These are phyloP conservation scores for Rousettus madagascariensis DNA, from an alignment of 2,797 vertebrate genomes.

Conservation along the genomic window DNA sequence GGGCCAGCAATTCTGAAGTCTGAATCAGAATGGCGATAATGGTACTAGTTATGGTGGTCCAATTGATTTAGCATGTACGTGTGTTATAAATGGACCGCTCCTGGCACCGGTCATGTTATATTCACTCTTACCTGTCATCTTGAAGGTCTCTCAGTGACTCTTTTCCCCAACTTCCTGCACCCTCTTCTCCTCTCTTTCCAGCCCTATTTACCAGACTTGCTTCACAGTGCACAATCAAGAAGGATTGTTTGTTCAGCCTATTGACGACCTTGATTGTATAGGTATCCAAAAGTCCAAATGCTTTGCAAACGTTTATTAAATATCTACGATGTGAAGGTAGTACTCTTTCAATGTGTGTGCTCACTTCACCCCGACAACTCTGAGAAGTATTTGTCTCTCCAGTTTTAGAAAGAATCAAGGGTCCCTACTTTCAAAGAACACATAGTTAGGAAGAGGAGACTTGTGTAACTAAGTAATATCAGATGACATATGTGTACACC, in stretches of 20 bases:
- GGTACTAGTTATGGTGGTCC: not conserved
- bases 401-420: not conserved
- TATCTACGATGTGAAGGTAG: not conserved
- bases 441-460: not conserved
- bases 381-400: not conserved
- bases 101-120: fast-evolving
- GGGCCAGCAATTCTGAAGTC: not conserved
- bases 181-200: not conserved
- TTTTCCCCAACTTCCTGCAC: fast-evolving
- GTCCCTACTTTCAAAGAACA: not conserved
- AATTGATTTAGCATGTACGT: not conserved
- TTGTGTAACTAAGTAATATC: not conserved
- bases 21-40: not conserved
- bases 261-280: not conserved
- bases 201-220: not conserved
- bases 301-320: not conserved
- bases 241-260: not conserved
- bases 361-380: not conserved
- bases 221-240: not conserved
- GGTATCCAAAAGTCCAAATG: not conserved
- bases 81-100: not conserved
- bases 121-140: not conserved
- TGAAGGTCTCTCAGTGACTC: not conserved
- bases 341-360: not conserved
- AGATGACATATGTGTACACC: fast-evolving